These are phyloP conservation scores for Ranitomeya imitator DNA, from an alignment of 2,113 vertebrate species.

Conservation along the genomic window DNA sequence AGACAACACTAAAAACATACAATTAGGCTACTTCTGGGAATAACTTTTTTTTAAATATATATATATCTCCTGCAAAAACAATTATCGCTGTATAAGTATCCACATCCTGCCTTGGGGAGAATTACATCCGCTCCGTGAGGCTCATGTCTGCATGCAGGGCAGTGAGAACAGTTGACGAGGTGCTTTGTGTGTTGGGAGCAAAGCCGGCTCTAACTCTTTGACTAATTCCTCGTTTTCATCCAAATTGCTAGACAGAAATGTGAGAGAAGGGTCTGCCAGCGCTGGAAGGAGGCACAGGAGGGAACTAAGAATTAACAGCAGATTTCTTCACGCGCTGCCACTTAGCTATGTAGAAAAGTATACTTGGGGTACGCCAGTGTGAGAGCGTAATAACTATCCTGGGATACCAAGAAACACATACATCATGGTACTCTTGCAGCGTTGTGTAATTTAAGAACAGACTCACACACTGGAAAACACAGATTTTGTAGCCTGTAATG, in stretches of 20 bases:
- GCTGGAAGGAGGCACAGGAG: background rate
- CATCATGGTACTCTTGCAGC: constrained; percentile 4
- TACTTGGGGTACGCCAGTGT: background rate
- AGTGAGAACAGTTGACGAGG: constrained; percentile 16
- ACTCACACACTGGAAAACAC: background rate
- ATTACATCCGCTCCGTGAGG: constrained; percentile 36
- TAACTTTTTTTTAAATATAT: too few species aligned
- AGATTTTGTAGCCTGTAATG: background rate
- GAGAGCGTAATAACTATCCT: background rate
- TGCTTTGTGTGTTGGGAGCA: constrained; percentile 2
- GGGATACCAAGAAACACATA: background rate
- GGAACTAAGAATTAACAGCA: constrained; percentile 15
- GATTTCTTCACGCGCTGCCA: constrained; percentile 24
- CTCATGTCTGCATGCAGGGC: constrained; percentile 25
- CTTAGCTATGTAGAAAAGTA: constrained; percentile 8
- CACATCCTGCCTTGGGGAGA: constrained; percentile 43
- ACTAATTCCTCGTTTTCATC: constrained; percentile 28
- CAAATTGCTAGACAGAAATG: constrained; percentile 7
- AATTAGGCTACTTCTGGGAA: constrained; percentile 7
- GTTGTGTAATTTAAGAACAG: constrained; percentile 21
- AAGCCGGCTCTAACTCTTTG: constrained; percentile 15
- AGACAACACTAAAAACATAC: constrained; percentile 25
- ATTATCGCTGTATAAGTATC: constrained; percentile 43
- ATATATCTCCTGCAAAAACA: constrained; percentile 41
- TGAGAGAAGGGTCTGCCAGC: constrained; percentile 21